Evolutionary conservation across 2,888 invertebrate genomes (phyloP).

Genomic region (Apoderus coryli): DNA sequence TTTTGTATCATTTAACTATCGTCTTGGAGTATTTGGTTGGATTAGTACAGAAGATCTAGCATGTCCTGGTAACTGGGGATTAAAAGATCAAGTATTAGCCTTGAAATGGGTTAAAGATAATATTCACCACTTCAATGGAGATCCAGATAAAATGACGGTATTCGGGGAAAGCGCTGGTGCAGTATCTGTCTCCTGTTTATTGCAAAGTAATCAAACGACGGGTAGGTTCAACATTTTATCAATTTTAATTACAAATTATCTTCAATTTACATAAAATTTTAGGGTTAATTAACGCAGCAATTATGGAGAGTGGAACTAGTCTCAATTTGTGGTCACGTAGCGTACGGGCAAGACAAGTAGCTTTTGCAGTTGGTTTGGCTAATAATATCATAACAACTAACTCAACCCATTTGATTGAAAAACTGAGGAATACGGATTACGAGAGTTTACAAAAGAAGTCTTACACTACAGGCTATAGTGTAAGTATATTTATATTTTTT

Average conservation of each 20-base stretch:
- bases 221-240: conserved; percentile 10
- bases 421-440: conserved; percentile 14
- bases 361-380: conserved; percentile 11
- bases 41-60: conserved; percentile 18
- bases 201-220: conserved; percentile 16
- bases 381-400: conserved; percentile 13
- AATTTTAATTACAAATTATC: conserved; percentile 1
- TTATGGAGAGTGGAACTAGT: conserved; percentile 21
- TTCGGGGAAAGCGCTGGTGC: conserved; percentile 22
- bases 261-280: conserved; percentile 4
- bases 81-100: conserved; percentile 21
- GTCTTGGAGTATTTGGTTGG: conserved; percentile 17
- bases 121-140: conserved; percentile 19
- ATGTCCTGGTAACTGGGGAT: conserved; percentile 19
- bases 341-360: conserved; percentile 15
- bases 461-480: no score
- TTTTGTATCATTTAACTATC: no score
- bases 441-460: no score
- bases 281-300: conserved; percentile 21
- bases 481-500: no score
- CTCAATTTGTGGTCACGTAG: conserved; percentile 20
- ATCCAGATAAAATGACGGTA: conserved; percentile 19
- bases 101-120: conserved; percentile 20
- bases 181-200: conserved; percentile 19
- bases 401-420: conserved; percentile 13